Evolutionary conservation across 2,113 vertebrate species (phyloP).

Genomic region (Gobius niger): DNA sequence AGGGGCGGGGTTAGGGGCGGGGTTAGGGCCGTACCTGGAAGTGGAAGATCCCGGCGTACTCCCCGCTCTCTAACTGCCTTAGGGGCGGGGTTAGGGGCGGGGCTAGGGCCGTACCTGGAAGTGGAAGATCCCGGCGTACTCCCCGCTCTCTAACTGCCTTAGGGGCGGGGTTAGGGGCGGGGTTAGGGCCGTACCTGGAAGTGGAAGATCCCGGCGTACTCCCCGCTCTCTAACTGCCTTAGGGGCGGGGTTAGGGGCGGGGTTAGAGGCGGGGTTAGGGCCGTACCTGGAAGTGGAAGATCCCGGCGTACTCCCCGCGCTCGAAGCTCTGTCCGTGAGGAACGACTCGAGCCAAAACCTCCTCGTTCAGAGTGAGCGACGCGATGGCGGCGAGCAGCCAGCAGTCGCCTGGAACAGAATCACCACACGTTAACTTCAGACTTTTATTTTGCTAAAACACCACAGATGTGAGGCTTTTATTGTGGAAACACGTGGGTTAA

Average conservation of each 20-base stretch:
- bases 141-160: slow-evolving; percentile 29
- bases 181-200: slow-evolving; percentile 59
- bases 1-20: too few relatives aligned
- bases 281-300: slow-evolving; percentile 75
- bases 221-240: slow-evolving; percentile 29
- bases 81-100: too few relatives aligned
- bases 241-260: too few relatives aligned
- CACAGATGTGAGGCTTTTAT: too few relatives aligned
- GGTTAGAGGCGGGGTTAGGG: too few relatives aligned
- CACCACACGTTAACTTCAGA: too few relatives aligned
- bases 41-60: too few relatives aligned
- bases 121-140: slow-evolving; percentile 74
- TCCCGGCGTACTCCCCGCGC: slow-evolving; percentile 56
- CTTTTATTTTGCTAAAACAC: neutral
- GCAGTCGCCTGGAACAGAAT: slow-evolving; percentile 80
- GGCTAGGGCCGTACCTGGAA: slow-evolving; percentile 59
- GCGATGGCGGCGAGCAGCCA: slow-evolving; percentile 73
- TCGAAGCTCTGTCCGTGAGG: slow-evolving; percentile 58
- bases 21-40: too few relatives aligned
- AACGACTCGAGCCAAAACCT: slow-evolving; percentile 56
- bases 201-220: slow-evolving; percentile 74
- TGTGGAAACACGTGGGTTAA: too few relatives aligned
- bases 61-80: too few relatives aligned
- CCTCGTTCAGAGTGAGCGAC: slow-evolving; percentile 40
- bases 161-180: too few relatives aligned